phyloP scores from a whole-genome alignment of 2,888 invertebrate genomes.

The Cylindroiulus punctatus region DNA sequence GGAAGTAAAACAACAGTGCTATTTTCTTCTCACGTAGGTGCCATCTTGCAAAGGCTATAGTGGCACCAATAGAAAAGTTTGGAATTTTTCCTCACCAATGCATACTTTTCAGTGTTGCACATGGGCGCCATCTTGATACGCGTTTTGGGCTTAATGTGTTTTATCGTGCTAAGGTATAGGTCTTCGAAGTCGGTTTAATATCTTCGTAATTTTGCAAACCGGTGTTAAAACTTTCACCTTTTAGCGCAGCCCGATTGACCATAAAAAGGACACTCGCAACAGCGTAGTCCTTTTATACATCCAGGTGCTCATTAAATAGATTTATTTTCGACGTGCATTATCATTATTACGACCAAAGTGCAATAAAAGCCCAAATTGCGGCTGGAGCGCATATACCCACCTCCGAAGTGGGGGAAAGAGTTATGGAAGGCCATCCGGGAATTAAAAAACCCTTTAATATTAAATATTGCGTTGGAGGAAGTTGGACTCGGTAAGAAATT shows the following conservation, averaged over 20 bases:
- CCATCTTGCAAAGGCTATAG: not conserved
- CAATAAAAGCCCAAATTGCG: slow-evolving; percentile 29
- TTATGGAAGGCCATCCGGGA: slow-evolving; percentile 33
- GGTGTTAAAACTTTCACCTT: slow-evolving; percentile 38
- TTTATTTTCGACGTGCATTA: slow-evolving; percentile 37
- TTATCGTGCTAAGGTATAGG: not conserved
- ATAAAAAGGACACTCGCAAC: slow-evolving; percentile 34
- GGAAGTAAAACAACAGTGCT: not conserved
- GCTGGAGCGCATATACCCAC: slow-evolving; percentile 8
- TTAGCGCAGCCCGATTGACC: not conserved
- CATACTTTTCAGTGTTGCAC: not conserved
- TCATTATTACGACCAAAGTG: slow-evolving; percentile 36
- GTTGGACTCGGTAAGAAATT: not conserved
- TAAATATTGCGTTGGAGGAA: slow-evolving; percentile 1
- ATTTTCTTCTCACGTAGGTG: not conserved
- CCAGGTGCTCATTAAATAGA: slow-evolving; percentile 36
- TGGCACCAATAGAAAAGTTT: not conserved
- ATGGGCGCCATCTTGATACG: not conserved
- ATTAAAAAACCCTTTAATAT: slow-evolving; percentile 13
- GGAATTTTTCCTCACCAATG: not conserved
- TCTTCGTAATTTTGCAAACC: slow-evolving; percentile 28
- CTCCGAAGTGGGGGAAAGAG: slow-evolving; percentile 9
- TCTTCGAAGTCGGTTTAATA: not conserved
- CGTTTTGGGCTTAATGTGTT: not conserved
- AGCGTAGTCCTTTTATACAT: not conserved